Conservation (phyloP, 2,888 invertebrate species). For the Auanema freiburgensis region DNA sequence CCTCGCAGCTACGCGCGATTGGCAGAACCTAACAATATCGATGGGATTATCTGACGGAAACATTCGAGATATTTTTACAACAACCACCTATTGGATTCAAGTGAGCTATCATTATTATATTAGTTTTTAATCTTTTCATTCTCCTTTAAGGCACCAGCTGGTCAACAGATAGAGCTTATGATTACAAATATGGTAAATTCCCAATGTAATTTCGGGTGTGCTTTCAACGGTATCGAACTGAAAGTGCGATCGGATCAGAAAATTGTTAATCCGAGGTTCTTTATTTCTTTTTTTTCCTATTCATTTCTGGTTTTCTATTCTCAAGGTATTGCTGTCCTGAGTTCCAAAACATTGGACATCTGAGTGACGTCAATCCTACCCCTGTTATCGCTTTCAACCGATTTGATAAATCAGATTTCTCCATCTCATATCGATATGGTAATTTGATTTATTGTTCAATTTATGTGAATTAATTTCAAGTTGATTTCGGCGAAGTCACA, state of each 20-base stretch:
- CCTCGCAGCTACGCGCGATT: conserved; percentile 29
- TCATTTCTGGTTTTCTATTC: neutral
- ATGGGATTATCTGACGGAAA: conserved; percentile 21
- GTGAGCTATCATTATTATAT: neutral
- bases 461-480: too few relatives aligned
- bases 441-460: neutral
- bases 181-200: conserved; percentile 19
- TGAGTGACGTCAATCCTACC: neutral
- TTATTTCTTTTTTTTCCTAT: neutral
- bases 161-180: conserved; percentile 15
- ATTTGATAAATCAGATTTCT: neutral
- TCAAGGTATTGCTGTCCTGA: neutral
- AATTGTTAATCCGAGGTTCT: conserved; percentile 13
- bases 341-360: neutral
- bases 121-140: too few relatives aligned
- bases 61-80: conserved; percentile 25
- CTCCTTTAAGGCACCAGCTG: conserved; percentile 13
- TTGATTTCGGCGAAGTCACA: too few relatives aligned
- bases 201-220: conserved; percentile 19
- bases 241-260: conserved; percentile 13
- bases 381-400: conserved; percentile 5
- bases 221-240: conserved; percentile 18
- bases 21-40: conserved; percentile 24
- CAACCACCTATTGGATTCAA: conserved; percentile 14
- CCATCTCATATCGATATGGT: conserved; percentile 1